Base-by-base conservation (phyloP, 2,888 invertebrate species). In the Furcula furcula region DNA sequence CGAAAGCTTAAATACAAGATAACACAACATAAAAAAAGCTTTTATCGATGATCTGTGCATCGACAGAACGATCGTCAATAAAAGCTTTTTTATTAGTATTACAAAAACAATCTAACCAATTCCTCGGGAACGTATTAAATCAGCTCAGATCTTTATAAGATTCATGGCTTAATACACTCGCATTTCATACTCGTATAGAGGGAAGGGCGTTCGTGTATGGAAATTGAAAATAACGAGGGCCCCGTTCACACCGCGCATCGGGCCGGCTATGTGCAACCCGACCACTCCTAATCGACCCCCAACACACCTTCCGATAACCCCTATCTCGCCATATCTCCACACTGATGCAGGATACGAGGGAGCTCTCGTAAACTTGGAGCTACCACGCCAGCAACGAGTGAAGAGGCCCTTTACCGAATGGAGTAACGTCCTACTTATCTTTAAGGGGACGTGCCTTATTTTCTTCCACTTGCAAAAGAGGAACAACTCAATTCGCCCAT, bases 201-300 rank as follows among this genome's bases (percentile, higher is more conserved):
- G 28, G 46, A 71, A 78, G 81, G 76, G 76, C 70, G 82, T 74
- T 79, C 77, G 80, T 80, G 83, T 84, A 84, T 84, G 85, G 84
- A 87, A 87, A 88, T 88, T 86, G 86, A 86, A 87, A 88, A 87
- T 88, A 87, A 87, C 84, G 87, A 87, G 84, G 74, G 71, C 76
- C 76, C 74, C 76, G 82, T 84, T 85, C 85, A 77, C 80, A 80
- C 77, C 75, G 77, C 77, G 81, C 82, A 73, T 76, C 79, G 77
- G 76, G 78, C 80, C 76, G 77, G 73, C 78, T 82, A 72, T 70
- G 65, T 72, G 67, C 64, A 60, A 60, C 54, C 55, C 69, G 59
- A 67, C 86, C 85, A 83, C 64, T 66, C 50, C 61, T 69, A 65
- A 73, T 67, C 61, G 85, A 83, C 65, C 84, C 49, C 46, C 69